Evolutionary conservation across 2,888 invertebrate species (phyloP), one percentile per base, ranked within the genome.

Genomic region (Hypercompe scribonia): DNA sequence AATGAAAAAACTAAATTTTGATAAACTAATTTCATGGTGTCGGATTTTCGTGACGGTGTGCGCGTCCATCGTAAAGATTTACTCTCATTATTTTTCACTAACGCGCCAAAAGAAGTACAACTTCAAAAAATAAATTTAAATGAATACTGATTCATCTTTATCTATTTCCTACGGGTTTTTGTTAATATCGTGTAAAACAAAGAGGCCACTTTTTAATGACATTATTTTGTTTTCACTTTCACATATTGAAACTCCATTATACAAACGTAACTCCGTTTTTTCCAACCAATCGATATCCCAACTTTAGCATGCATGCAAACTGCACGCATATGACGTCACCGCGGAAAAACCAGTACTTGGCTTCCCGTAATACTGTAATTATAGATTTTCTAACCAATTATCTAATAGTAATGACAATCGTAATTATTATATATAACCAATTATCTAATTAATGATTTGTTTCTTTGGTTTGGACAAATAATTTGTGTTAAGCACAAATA

Each of bases 341-440:
- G 11, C 5, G 71, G 61, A 72, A 72, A 72, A 72, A 42, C 65
- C 71, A 36, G n/a, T n/a, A n/a, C n/a, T n/a, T n/a, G n/a, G n/a
- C n/a, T n/a, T n/a, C n/a, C n/a, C n/a, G n/a, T n/a, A n/a, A n/a
- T n/a, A 46, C 7, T 50, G n/a, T 65, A 70, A 46, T 63, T 63
- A 67, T 28, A 33, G 31, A 42, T 65, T 39, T 7, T 39, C 24
- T 46, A 67, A 28, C n/a, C 50, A 0, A 67, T 67, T 67, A 50
- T 50, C 10, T 68, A 18, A 33, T 33, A 31, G 42, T 24, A 46
- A 66, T 66, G 31, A 31, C 10, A 66, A 61, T 31, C 28, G 10
- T 21, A 42, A 46, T 66, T 11, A 24, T 61, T n/a, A 34, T 31
- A 36, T 36, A 36, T 8, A 7, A 8, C 8, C 4, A 24, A 50